These are phyloP conservation scores for Zalophus californianus DNA, from an alignment of 2,797 vertebrate genomes.

Conservation along the genomic window DNA sequence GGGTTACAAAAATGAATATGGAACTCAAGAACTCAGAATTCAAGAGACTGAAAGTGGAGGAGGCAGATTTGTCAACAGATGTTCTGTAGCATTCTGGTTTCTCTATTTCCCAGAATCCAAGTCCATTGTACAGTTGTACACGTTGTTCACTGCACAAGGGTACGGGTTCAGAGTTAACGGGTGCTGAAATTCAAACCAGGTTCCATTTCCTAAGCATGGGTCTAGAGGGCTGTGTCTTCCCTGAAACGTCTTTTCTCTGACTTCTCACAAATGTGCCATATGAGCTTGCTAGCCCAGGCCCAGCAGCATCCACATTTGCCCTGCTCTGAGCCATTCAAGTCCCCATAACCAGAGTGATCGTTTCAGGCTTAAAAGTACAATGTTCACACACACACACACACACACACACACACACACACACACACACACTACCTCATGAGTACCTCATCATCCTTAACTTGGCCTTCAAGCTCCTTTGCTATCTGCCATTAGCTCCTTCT, in stretches of 20 bases:
- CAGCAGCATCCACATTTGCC: no score
- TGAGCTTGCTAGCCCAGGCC: no score
- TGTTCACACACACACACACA: neutral
- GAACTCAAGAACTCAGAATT: neutral
- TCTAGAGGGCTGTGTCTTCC: neutral
- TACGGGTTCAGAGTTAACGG: neutral
- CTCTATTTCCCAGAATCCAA: neutral
- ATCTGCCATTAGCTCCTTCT: neutral
- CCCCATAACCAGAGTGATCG: neutral
- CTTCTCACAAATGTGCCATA: neutral
- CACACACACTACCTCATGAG: neutral
- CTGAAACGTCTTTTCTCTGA: neutral
- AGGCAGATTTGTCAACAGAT: neutral
- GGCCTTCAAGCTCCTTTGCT: neutral
- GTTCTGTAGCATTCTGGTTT: no score
- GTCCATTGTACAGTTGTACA: no score
- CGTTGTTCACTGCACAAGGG: neutral
- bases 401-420: neutral
- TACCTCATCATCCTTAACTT: neutral
- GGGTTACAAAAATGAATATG: neutral
- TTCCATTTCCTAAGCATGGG: neutral
- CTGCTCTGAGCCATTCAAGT: neutral
- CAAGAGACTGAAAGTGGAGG: neutral
- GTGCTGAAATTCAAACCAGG: neutral
- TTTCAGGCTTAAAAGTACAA: neutral